Evolutionary conservation across 2,888 invertebrate genomes (phyloP).

Genomic region (Aporophyla nigra): DNA sequence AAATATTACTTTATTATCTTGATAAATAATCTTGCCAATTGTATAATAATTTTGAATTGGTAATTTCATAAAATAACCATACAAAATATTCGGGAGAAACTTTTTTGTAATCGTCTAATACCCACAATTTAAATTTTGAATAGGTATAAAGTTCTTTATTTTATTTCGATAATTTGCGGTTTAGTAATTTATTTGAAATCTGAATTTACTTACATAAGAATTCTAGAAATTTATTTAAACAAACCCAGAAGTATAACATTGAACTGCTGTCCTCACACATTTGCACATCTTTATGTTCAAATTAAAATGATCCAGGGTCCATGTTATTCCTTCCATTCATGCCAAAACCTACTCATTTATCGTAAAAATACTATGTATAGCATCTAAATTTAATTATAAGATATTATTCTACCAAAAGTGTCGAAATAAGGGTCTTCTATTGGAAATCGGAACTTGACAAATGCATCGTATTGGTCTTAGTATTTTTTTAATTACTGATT

Average conservation of each 20-base stretch:
- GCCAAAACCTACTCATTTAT: slow-evolving; percentile 63
- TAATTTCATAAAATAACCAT: slow-evolving; percentile 18
- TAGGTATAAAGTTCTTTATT: neutral
- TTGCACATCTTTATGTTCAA: slow-evolving; percentile 44
- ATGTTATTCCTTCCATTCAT: slow-evolving; percentile 78
- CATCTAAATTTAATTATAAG: slow-evolving; percentile 55
- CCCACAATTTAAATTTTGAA: neutral
- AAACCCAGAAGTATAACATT: slow-evolving; percentile 16
- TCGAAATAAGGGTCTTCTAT: slow-evolving; percentile 24
- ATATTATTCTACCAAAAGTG: slow-evolving; percentile 26
- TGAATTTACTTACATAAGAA: slow-evolving; percentile 32
- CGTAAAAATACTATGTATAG: slow-evolving; percentile 56
- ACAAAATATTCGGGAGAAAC: neutral
- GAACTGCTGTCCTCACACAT: slow-evolving; percentile 5
- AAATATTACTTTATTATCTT: neutral
- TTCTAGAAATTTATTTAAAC: slow-evolving; percentile 23
- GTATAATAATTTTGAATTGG: neutral
- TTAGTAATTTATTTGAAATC: neutral
- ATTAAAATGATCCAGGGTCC: slow-evolving; percentile 75
- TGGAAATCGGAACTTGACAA: slow-evolving; percentile 15
- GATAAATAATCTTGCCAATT: neutral
- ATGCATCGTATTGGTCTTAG: slow-evolving; percentile 3
- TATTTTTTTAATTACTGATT: neutral
- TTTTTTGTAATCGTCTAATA: neutral
- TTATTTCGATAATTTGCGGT: neutral